Percentiles rank a stretch among this genome's conserved stretches.
Conservation (phyloP, 2,797 vertebrate genomes). For the Anableps anableps region DNA sequence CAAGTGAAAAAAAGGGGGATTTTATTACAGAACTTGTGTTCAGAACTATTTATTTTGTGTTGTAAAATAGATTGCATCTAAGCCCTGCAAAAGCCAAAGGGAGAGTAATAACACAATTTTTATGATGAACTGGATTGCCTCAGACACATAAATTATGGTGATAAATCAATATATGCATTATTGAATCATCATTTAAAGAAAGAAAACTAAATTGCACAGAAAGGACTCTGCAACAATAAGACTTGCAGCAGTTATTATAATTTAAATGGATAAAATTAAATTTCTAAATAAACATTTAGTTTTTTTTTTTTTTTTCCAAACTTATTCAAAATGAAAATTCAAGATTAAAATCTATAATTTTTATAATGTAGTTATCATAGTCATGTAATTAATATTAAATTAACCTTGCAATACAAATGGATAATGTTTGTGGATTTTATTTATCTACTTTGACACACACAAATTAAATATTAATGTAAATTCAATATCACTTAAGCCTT, state of each 20-base stretch:
- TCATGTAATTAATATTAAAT: not conserved
- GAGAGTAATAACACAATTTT: not conserved
- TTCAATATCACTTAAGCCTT: not conserved
- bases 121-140: not conserved
- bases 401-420: not conserved
- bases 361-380: not conserved
- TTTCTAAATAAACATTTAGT: not conserved
- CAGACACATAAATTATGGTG: not conserved
- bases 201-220: not conserved
- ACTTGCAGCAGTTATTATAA: not conserved
- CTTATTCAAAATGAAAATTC: not conserved
- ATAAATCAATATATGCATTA: not conserved
- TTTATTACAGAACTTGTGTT: constrained; percentile 1
- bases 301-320: not conserved
- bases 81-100: not conserved
- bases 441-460: not conserved
- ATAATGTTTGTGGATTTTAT: not conserved
- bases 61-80: not conserved
- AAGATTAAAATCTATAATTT: not conserved
- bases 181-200: not conserved
- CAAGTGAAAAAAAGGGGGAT: not conserved
- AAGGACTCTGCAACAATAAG: not conserved
- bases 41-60: not conserved
- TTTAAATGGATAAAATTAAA: not conserved
- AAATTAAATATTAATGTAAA: not conserved